These are phyloP conservation scores for Porites rus DNA, from an alignment of 92 coral and sea anemone genomes.

Conservation along the genomic window DNA sequence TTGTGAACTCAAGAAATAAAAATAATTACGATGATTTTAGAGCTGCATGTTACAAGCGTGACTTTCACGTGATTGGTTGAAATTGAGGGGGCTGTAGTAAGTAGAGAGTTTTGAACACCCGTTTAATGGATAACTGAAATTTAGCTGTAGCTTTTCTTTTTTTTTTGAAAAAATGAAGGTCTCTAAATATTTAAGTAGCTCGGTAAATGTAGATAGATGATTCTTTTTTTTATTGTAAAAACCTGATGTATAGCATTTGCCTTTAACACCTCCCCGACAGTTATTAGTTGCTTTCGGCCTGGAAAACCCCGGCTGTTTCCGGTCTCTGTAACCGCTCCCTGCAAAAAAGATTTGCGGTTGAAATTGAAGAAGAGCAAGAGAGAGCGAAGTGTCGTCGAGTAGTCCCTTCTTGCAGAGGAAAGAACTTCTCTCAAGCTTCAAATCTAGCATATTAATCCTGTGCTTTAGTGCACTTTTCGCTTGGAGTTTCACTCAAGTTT, in stretches of 20 bases:
- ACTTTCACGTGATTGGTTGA: conserved; percentile 14
- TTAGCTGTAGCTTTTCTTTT: too few species aligned
- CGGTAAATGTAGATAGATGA: too few species aligned
- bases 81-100: not conserved
- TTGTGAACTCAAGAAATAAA: too few species aligned
- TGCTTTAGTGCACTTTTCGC: not conserved
- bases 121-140: not conserved
- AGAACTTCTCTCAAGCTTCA: not conserved
- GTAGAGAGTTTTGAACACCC: not conserved
- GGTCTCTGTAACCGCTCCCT: conserved; percentile 15
- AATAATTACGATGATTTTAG: too few species aligned
- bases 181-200: too few species aligned
- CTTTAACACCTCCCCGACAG: not conserved
- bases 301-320: not conserved
- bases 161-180: too few species aligned
- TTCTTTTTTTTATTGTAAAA: too few species aligned
- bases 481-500: not conserved
- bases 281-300: not conserved
- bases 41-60: not conserved
- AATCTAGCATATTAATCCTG: not conserved
- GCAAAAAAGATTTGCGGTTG: not conserved
- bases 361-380: not conserved
- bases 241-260: too few species aligned
- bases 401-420: not conserved
- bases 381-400: not conserved